Evolutionary conservation across 2,888 invertebrate genomes (phyloP).

Genomic region (Drosophila conformis): DNA sequence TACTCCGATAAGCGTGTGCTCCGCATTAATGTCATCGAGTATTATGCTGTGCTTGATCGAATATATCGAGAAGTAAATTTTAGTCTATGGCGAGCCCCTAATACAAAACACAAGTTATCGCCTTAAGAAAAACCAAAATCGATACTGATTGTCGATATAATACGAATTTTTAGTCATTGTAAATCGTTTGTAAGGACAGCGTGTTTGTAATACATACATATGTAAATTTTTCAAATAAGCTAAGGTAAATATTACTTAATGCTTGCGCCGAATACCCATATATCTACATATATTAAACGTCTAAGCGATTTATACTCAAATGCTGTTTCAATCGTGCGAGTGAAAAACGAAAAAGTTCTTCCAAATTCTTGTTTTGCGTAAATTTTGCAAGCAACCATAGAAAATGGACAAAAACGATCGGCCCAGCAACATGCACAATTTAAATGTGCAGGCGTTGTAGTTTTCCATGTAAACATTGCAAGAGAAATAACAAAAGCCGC

Average conservation of each 20-base stretch:
- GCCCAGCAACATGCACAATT: not conserved
- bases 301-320: not conserved
- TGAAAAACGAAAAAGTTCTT: slow-evolving; percentile 4
- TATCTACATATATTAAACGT: not conserved
- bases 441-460: not conserved
- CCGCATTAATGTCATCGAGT: not conserved
- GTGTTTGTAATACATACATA: slow-evolving; percentile 67
- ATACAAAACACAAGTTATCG: not conserved
- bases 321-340: not conserved
- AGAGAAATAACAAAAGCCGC: slow-evolving; percentile 4
- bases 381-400: slow-evolving; percentile 11
- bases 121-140: not conserved
- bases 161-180: slow-evolving; percentile 40
- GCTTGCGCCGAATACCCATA: not conserved
- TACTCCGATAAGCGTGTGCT: not conserved
- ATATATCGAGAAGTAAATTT: not conserved
- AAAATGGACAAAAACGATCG: not conserved
- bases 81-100: not conserved
- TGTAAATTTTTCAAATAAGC: slow-evolving; percentile 72
- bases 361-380: slow-evolving; percentile 18
- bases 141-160: slow-evolving; percentile 9
- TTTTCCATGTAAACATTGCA: slow-evolving; percentile 1
- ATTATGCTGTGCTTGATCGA: not conserved
- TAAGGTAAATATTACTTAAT: slow-evolving; percentile 61
- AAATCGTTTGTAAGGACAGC: slow-evolving; percentile 66